Evolutionary conservation across 92 coral and sea anemone species (phyloP).

Genomic region (Micromussa lordhowensis): DNA sequence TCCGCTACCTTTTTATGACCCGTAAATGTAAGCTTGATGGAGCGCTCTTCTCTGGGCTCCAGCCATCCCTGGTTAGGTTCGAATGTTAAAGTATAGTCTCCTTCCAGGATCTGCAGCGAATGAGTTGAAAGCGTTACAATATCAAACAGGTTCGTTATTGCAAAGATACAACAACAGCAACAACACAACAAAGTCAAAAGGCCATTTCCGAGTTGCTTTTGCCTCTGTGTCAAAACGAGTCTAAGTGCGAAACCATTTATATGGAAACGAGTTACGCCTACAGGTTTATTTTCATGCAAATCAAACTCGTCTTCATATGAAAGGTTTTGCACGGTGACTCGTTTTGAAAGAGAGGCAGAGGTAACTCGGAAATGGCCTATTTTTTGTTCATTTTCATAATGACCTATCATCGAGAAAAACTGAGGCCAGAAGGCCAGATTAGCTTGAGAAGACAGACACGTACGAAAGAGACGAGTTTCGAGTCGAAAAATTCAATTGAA

Average conservation of each 20-base stretch:
- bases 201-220: too few relatives aligned
- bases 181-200: too few relatives aligned
- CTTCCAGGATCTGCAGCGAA: conserved; percentile 21
- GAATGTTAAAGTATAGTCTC: conserved; percentile 75
- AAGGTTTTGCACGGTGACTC: too few relatives aligned
- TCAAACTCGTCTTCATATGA: not conserved
- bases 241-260: too few relatives aligned
- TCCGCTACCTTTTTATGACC: conserved; percentile 77
- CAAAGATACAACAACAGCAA: too few relatives aligned
- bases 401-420: not conserved
- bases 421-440: too few relatives aligned
- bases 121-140: not conserved
- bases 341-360: too few relatives aligned
- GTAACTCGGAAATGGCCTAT: too few relatives aligned
- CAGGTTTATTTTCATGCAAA: not conserved
- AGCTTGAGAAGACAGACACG: too few relatives aligned
- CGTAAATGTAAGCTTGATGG: conserved; percentile 79
- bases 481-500: not conserved
- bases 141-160: not conserved
- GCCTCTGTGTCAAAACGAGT: too few relatives aligned
- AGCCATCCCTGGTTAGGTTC: conserved; percentile 80
- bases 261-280: too few relatives aligned
- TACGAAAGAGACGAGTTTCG: not conserved
- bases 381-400: not conserved
- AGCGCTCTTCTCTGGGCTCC: conserved; percentile 83